Evolutionary conservation across 1,140 invertebrate species (phyloP).

Genomic region (Portunus trituberculatus): DNA sequence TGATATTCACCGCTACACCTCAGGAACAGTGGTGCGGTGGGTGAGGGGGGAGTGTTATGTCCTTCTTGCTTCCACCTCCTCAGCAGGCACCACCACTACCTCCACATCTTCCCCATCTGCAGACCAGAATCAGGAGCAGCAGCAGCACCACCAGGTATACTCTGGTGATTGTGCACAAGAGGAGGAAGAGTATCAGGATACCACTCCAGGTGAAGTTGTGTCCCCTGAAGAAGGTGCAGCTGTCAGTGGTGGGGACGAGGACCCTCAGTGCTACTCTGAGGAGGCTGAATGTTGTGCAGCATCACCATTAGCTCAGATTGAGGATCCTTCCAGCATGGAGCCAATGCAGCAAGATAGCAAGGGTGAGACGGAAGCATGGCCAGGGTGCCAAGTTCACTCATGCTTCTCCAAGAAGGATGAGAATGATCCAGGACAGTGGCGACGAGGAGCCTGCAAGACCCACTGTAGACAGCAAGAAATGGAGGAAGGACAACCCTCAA

Average conservation of each 20-base stretch:
- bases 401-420: constrained; percentile 21
- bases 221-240: constrained; percentile 9
- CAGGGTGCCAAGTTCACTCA: constrained; percentile 64
- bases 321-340: background rate
- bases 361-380: background rate
- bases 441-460: background rate
- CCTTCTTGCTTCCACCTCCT: constrained; percentile 60
- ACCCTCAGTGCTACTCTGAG: background rate
- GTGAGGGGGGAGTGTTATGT: constrained; percentile 71
- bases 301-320: background rate
- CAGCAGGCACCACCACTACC: background rate
- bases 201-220: background rate
- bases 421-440: background rate
- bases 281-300: background rate
- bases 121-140: background rate
- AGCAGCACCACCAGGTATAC: background rate
- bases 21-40: constrained; percentile 69
- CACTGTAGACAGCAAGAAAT: background rate
- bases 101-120: background rate
- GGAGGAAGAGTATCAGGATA: background rate
- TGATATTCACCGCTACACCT: constrained; percentile 70
- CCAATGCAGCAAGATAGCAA: background rate
- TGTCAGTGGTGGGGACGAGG: background rate
- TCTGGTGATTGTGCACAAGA: background rate
- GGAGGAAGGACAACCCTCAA: background rate